Evolutionary conservation across 2,797 vertebrate species (phyloP).

Genomic region (Setipinna tenuifilis): DNA sequence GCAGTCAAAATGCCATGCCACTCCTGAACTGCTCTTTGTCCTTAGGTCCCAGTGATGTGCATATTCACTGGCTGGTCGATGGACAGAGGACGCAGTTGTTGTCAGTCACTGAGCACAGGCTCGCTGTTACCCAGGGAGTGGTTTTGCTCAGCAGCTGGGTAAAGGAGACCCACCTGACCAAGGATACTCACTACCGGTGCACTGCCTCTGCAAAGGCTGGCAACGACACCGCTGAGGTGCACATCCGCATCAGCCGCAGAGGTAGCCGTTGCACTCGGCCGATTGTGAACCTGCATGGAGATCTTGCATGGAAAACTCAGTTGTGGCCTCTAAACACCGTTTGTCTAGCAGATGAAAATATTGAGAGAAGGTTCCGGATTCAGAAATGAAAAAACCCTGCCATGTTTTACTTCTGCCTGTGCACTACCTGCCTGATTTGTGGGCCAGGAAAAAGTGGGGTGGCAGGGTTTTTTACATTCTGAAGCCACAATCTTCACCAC

Average conservation of each 20-base stretch:
- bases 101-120: slow-evolving; percentile 72
- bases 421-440: too few relatives aligned
- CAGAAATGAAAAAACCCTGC: too few relatives aligned
- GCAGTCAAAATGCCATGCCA: not conserved
- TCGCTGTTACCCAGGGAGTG: slow-evolving; percentile 68
- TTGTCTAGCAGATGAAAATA: not conserved
- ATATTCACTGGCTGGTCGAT: slow-evolving; percentile 86
- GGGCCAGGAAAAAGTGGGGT: too few relatives aligned
- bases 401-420: too few relatives aligned
- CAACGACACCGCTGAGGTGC: slow-evolving; percentile 73
- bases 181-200: slow-evolving; percentile 83
- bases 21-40: slow-evolving; percentile 56
- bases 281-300: not conserved
- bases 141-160: slow-evolving; percentile 89
- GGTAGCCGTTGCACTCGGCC: slow-evolving; percentile 60
- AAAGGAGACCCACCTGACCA: slow-evolving; percentile 72
- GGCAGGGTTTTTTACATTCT: too few relatives aligned
- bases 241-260: slow-evolving; percentile 72
- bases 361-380: too few relatives aligned
- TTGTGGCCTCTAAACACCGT: not conserved
- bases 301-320: slow-evolving; percentile 3
- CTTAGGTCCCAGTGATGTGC: slow-evolving; percentile 84
- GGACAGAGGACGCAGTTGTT: slow-evolving; percentile 75
- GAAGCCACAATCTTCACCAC: too few relatives aligned
- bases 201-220: slow-evolving; percentile 77